Evolutionary conservation across 2,797 vertebrate genomes (phyloP).

Genomic region (Glyptemys insculpta): DNA sequence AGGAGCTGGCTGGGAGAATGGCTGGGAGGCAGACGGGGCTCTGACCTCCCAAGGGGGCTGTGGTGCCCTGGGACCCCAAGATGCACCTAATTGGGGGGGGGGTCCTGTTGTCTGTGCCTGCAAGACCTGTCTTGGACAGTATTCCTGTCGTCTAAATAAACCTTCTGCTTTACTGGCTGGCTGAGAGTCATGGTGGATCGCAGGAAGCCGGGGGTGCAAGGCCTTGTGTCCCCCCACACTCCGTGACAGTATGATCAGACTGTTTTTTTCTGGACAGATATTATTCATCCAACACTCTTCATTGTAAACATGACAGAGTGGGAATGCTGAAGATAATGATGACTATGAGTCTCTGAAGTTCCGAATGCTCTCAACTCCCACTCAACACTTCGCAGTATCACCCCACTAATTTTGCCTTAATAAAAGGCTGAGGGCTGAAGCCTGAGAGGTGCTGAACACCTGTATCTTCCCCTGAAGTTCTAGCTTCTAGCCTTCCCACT

Average conservation of each 20-base stretch:
- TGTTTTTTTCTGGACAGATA: not conserved
- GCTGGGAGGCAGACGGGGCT: too few relatives aligned
- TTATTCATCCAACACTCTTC: not conserved
- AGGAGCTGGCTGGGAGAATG: too few relatives aligned
- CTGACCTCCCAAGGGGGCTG: too few relatives aligned
- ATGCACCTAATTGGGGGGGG: too few relatives aligned
- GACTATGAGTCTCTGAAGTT: not conserved
- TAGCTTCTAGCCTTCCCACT: not conserved
- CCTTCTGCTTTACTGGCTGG: too few relatives aligned
- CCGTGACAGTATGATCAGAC: not conserved
- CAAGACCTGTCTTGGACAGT: too few relatives aligned
- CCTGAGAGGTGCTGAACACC: not conserved
- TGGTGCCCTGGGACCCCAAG: too few relatives aligned
- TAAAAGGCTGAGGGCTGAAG: not conserved
- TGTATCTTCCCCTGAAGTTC: not conserved
- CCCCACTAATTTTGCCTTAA: not conserved
- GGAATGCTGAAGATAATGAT: not conserved
- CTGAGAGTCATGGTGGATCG: too few relatives aligned
- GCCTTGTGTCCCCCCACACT: too few relatives aligned
- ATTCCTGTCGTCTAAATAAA: too few relatives aligned
- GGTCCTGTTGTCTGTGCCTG: too few relatives aligned
- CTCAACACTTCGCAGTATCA: not conserved
- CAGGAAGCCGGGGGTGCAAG: too few relatives aligned
- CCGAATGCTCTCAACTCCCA: not conserved
- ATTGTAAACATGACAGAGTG: not conserved